Percentiles rank a stretch among this genome's conserved stretches.
phyloP scores from a whole-genome alignment of 2,113 vertebrate species.

The Cynoglossus semilaevis region DNA sequence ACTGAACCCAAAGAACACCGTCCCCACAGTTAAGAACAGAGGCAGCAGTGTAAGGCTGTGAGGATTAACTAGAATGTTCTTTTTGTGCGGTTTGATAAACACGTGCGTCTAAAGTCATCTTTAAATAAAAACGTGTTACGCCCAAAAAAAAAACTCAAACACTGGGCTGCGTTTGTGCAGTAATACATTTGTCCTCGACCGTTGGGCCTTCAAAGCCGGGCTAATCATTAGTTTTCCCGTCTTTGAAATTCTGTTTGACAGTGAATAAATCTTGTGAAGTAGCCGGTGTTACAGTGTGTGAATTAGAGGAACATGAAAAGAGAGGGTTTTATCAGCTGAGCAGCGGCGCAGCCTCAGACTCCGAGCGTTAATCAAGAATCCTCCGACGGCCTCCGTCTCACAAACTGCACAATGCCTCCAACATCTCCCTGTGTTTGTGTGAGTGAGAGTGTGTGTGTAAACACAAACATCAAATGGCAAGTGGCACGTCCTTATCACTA shows the following conservation, averaged over 20 bases:
- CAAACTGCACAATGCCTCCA: slow-evolving; percentile 63
- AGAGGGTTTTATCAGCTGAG: slow-evolving; percentile 37
- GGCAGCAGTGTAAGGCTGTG: no score
- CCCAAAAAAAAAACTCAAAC: no score
- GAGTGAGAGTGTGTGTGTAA: slow-evolving; percentile 46
- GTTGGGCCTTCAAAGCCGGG: slow-evolving; percentile 39
- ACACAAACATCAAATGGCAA: slow-evolving; percentile 72
- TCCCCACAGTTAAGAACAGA: no score
- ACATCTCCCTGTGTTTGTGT: slow-evolving; percentile 21
- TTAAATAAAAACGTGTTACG: no score
- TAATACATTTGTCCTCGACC: no score
- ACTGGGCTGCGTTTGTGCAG: no score
- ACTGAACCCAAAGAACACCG: no score
- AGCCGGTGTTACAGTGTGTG: slow-evolving; percentile 39
- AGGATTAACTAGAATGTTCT: no score
- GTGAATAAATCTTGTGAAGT: slow-evolving; percentile 49
- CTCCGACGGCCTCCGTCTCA: slow-evolving; percentile 58
- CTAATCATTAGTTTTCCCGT: slow-evolving; percentile 38
- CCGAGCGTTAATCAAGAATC: slow-evolving; percentile 63
- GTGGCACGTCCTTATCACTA: slow-evolving; percentile 72
- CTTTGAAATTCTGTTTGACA: slow-evolving; percentile 38
- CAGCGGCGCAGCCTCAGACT: slow-evolving; percentile 10
- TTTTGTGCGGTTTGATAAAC: no score
- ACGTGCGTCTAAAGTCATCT: no score
- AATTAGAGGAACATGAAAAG: slow-evolving; percentile 45